A percentile compares a stretch with the other conserved stretches of the same genome.
These are phyloP conservation scores for Lasiurus cinereus DNA, from an alignment of 2,113 vertebrate genomes.

Conservation along the genomic window DNA sequence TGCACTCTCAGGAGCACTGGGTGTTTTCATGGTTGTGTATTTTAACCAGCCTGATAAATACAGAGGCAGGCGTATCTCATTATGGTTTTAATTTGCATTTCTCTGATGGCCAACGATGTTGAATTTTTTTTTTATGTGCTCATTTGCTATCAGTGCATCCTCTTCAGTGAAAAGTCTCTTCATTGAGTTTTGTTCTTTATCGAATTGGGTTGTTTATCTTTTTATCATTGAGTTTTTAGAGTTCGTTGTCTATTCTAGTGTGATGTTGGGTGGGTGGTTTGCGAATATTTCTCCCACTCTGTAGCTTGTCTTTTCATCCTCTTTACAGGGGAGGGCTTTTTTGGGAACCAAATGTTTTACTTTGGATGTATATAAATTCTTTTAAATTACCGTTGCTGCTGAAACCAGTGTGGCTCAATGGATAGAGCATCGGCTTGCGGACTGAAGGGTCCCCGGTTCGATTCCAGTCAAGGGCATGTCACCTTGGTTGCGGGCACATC, in stretches of 20 bases:
- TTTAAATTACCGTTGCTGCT: neutral
- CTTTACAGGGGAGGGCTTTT: neutral
- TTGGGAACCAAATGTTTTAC: neutral
- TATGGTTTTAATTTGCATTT: conserved; percentile 2
- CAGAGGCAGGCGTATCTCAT: neutral
- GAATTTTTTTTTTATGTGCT: neutral
- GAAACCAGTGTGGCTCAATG: too few relatives aligned
- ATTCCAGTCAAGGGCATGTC: too few relatives aligned
- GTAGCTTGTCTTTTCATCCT: neutral
- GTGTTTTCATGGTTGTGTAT: neutral
- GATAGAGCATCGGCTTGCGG: too few relatives aligned
- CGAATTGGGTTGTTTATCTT: neutral
- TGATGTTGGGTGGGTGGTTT: neutral
- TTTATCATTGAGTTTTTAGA: neutral
- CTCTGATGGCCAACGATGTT: neutral
- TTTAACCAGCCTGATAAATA: neutral
- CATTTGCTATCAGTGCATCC: neutral
- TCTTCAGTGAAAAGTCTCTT: neutral
- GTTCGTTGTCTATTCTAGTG: neutral
- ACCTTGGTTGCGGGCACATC: too few relatives aligned
- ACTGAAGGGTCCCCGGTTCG: too few relatives aligned
- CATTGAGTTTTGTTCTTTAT: neutral
- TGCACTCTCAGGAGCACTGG: neutral
- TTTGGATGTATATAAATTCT: neutral
- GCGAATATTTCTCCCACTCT: neutral